Evolutionary conservation across 2,797 vertebrate species (phyloP).

Genomic region (Acanthurus leucopareius): DNA sequence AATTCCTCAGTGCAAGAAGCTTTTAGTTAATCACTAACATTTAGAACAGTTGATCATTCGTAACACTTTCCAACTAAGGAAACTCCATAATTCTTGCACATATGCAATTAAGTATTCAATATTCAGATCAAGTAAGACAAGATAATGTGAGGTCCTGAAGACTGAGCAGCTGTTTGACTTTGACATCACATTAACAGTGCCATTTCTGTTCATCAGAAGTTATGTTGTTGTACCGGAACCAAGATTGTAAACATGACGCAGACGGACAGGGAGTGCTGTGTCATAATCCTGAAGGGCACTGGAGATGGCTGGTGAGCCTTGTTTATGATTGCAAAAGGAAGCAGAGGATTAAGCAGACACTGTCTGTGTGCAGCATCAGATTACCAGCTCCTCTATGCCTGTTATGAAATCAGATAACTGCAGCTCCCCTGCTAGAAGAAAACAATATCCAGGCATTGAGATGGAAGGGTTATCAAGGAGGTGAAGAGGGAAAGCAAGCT

Average conservation of each 20-base stretch:
- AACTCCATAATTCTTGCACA: neutral
- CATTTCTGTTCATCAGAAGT: constrained; percentile 12
- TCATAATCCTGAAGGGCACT: constrained; percentile 66
- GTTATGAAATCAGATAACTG: constrained; percentile 85
- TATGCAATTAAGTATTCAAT: neutral
- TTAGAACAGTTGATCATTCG: neutral
- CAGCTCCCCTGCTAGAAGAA: constrained; percentile 59
- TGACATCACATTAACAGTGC: constrained; percentile 2
- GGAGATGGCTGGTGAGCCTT: constrained; percentile 42
- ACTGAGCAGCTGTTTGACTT: constrained; percentile 18
- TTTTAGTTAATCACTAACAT: neutral
- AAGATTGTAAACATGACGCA: constrained; percentile 30
- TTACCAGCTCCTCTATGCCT: constrained; percentile 79
- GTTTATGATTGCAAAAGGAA: constrained; percentile 75
- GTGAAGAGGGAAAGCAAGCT: constrained; percentile 54
- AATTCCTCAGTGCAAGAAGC: neutral
- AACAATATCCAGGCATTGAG: constrained; percentile 67
- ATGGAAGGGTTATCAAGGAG: constrained; percentile 44
- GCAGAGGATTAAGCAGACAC: constrained; percentile 72
- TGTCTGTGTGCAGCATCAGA: constrained; percentile 76
- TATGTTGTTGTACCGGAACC: neutral
- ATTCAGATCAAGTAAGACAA: neutral
- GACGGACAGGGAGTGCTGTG: constrained; percentile 25
- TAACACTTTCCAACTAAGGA: neutral
- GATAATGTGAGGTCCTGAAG: neutral